Evolutionary conservation across 1,140 invertebrate genomes (phyloP).

Genomic region (Sarcophaga peregrina): DNA sequence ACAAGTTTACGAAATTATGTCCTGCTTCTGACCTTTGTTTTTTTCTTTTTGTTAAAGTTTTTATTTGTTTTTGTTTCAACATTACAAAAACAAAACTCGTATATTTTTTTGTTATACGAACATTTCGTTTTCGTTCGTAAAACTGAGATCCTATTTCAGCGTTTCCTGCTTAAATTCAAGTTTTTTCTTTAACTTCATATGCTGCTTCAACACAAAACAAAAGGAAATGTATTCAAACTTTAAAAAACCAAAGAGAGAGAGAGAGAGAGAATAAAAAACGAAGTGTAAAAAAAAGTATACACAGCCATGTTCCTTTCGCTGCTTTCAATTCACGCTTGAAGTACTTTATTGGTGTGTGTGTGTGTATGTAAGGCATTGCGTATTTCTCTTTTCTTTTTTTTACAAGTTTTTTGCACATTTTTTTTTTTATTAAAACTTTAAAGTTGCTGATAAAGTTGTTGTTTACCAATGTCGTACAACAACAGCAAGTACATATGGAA

Average conservation of each 20-base stretch:
- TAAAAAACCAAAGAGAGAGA: not conserved
- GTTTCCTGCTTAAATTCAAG: slow-evolving; percentile 27
- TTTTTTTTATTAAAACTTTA: slow-evolving; percentile 30
- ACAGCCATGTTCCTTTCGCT: not conserved
- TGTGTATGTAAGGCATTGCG: not conserved
- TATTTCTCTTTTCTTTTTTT: slow-evolving; percentile 26
- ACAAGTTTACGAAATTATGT: too few species aligned
- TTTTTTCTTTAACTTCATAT: slow-evolving; percentile 3
- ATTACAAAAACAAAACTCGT: not conserved
- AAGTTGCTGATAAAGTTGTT: slow-evolving; percentile 35
- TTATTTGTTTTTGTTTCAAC: not conserved
- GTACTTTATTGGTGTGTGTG: slow-evolving; percentile 17
- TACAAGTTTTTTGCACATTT: slow-evolving; percentile 30
- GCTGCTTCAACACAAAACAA: not conserved
- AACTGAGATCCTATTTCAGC: slow-evolving; percentile 28
- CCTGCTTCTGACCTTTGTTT: not conserved
- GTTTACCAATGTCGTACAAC: not conserved
- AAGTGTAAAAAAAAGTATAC: not conserved
- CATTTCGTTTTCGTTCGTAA: slow-evolving; percentile 8
- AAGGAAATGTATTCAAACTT: too few species aligned
- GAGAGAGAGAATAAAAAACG: slow-evolving; percentile 29
- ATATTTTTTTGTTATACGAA: not conserved
- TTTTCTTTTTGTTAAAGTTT: not conserved
- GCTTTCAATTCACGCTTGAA: slow-evolving; percentile 37
- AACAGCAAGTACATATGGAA: not conserved